Conservation (phyloP, 2,113 vertebrate species). For the Sapayoa aenigma region DNA sequence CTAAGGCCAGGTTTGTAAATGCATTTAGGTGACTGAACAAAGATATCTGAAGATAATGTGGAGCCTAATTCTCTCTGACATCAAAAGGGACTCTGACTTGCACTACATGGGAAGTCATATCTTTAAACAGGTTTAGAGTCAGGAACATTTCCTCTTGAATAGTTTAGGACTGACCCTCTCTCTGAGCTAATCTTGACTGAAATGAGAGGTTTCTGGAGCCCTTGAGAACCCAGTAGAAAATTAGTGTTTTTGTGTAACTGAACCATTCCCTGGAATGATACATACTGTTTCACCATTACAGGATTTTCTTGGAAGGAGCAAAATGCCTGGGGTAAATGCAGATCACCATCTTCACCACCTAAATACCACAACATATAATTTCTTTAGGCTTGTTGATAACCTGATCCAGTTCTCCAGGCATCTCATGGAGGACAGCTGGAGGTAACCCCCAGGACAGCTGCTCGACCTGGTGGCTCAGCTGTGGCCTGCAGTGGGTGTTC, state of each 20-base stretch:
- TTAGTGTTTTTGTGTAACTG: background rate
- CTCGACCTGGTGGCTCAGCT: background rate
- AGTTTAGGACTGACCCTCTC: background rate
- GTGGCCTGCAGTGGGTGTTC: accelerated
- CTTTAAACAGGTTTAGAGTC: background rate
- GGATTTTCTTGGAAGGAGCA: background rate
- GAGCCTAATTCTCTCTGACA: background rate
- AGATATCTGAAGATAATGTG: background rate
- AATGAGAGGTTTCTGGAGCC: background rate
- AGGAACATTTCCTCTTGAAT: background rate
- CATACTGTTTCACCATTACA: background rate
- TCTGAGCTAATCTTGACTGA: background rate
- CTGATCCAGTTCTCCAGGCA: background rate
- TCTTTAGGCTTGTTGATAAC: background rate
- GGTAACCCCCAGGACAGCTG: background rate
- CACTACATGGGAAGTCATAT: background rate
- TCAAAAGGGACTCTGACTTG: background rate
- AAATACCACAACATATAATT: background rate
- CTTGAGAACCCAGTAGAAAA: background rate
- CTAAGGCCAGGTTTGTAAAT: background rate
- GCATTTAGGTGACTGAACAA: background rate
- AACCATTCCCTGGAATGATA: background rate
- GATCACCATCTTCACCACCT: background rate
- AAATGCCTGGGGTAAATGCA: background rate
- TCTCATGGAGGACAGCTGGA: background rate